A percentile compares a stretch with the other conserved stretches of the same genome.
Conservation (phyloP, 1,140 invertebrate genomes). For the Xylocopa sonorina region DNA sequence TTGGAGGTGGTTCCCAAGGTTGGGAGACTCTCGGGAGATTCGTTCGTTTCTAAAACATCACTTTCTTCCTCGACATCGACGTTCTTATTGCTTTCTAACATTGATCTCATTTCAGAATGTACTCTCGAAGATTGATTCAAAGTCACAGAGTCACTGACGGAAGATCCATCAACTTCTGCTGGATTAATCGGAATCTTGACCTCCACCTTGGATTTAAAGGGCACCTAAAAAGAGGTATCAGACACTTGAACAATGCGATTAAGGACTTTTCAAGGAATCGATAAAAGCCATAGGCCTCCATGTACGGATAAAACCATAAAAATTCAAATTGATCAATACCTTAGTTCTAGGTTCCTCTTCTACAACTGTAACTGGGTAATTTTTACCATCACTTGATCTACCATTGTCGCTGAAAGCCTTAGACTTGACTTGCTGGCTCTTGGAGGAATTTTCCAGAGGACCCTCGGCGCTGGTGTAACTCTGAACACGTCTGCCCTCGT, state of each 20-base stretch:
- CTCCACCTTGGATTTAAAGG: background rate
- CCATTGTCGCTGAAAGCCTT: background rate
- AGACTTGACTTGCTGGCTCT: background rate
- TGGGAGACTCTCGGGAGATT: background rate
- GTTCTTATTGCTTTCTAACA: background rate
- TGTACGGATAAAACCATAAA: no score
- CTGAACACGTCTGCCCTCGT: slow-evolving; percentile 35
- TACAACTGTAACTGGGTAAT: no score
- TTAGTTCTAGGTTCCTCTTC: background rate
- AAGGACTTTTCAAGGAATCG: no score
- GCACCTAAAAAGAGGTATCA: background rate
- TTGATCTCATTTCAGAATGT: background rate
- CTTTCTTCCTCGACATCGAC: background rate
- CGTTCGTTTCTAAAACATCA: background rate
- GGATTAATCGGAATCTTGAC: background rate
- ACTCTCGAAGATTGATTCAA: background rate
- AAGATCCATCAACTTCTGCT: background rate
- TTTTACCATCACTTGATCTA: background rate
- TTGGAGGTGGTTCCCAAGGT: background rate
- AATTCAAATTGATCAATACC: no score
- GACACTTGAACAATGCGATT: background rate
- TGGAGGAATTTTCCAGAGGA: slow-evolving; percentile 25
- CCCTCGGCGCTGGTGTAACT: slow-evolving; percentile 55
- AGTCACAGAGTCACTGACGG: background rate
- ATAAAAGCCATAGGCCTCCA: no score